Conservation (phyloP, 2,797 vertebrate species). For the Lagorchestes hirsutus region DNA sequence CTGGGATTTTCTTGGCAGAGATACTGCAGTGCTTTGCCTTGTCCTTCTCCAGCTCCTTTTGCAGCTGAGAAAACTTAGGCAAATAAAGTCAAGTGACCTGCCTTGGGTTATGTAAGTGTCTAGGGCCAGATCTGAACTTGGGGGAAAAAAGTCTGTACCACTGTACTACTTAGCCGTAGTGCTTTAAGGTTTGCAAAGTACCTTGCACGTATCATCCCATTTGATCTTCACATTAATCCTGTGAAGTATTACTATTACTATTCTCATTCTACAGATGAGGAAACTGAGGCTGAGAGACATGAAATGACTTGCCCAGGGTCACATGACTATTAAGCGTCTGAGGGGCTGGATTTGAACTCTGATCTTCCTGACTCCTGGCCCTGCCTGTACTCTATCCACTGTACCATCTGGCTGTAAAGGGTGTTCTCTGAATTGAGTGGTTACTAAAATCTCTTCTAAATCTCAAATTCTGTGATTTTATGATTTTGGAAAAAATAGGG, state of each 20-base stretch:
- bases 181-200: too few relatives aligned
- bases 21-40: background rate
- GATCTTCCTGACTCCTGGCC: background rate
- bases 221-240: background rate
- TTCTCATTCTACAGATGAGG: background rate
- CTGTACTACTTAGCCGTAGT: background rate
- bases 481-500: slow-evolving; percentile 39
- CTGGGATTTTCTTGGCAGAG: background rate
- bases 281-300: too few relatives aligned
- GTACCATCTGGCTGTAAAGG: background rate
- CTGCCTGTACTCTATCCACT: background rate
- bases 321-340: too few relatives aligned
- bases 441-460: background rate
- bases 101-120: too few relatives aligned
- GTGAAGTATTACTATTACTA: background rate
- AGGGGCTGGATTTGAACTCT: background rate
- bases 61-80: too few relatives aligned
- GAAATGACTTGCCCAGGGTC: too few relatives aligned
- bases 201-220: background rate
- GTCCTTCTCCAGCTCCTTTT: background rate
- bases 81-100: too few relatives aligned
- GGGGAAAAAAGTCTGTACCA: too few relatives aligned
- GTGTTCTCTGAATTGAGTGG: background rate
- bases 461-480: background rate
- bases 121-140: too few relatives aligned